Base-by-base conservation (phyloP, 2,797 vertebrate species). In the Acanthurus lineatus region DNA sequence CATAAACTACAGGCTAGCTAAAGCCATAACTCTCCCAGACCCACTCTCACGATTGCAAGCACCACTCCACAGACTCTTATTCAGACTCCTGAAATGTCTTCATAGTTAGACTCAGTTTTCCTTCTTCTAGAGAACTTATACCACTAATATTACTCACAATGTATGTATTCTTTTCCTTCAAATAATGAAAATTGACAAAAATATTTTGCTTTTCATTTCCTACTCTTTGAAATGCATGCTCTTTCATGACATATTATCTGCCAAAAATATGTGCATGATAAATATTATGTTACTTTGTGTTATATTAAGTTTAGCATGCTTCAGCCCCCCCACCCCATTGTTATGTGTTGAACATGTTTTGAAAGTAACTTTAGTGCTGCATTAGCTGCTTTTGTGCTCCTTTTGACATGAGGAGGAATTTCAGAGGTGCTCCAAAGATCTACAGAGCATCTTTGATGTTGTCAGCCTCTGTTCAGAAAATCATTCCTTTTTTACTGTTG, bases 1-100 rank as follows among this genome's bases (percentile, higher is more conserved):
- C 93, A 94, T 94, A 93, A 94, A 94, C 89, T 87, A 94, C 78
- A 58, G 79, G 81, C 86, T 86, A 86, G 88, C 91, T 91, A 76
- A 90, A 90, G 90, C 88, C 89, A 92, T 94, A 93, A 93, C 87
- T 94, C 93, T 91, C 84, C 45, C 15, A 62, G 85, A 81, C 83
- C 91, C 91, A 90, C 89, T 92, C 88, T 89, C 81, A 83, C 78
- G n/a, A 88, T 89, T 90, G 81, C 86, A 88, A 89, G 86, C 84
- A 86, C 83, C 86, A 77, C 89, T 91, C 83, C 79, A 76, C 84
- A 79, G 78, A 83, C 65, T 85, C 86, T 79, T 85, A 79, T 84
- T 89, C 86, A 78, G 42, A 79, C 74, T 84, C 79, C 72, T 69
- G 88, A 75, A 92, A 86, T 22, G 9, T 83, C 77, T 76, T 75